Conservation (phyloP, 1,140 invertebrate genomes). For the Sminthurides bifidus region DNA sequence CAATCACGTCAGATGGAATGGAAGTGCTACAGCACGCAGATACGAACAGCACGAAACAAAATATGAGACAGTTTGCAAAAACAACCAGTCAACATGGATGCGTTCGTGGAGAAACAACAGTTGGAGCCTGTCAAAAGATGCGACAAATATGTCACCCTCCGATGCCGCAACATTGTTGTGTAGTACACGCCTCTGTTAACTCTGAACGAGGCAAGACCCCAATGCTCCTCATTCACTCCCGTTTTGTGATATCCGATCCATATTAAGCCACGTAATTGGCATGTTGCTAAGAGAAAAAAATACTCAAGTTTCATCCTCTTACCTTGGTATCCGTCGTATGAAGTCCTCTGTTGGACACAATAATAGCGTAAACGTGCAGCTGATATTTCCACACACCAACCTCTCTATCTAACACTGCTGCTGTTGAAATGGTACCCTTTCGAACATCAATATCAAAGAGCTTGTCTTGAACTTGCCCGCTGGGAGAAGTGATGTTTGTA, state of each 20-base stretch:
- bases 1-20: too few relatives aligned
- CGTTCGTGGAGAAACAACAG: too few relatives aligned
- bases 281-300: background rate
- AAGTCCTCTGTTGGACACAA: slow-evolving; percentile 46
- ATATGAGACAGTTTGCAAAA: too few relatives aligned
- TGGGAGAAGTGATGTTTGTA: slow-evolving; percentile 64
- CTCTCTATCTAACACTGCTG: slow-evolving; percentile 71
- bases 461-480: slow-evolving; percentile 57
- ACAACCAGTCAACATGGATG: too few relatives aligned
- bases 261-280: background rate
- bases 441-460: slow-evolving; percentile 80
- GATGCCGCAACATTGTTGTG: too few relatives aligned
- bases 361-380: slow-evolving; percentile 69
- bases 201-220: background rate
- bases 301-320: too few relatives aligned
- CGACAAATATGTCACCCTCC: too few relatives aligned
- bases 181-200: too few relatives aligned
- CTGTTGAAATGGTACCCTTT: slow-evolving; percentile 75
- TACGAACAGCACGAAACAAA: too few relatives aligned
- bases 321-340: slow-evolving; percentile 57
- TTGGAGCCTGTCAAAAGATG: too few relatives aligned
- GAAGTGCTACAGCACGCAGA: too few relatives aligned
- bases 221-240: background rate
- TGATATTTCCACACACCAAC: slow-evolving; percentile 60
- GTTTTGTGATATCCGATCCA: too few relatives aligned